Base-by-base conservation (phyloP, 2,888 invertebrate genomes). In the Spisula solida region DNA sequence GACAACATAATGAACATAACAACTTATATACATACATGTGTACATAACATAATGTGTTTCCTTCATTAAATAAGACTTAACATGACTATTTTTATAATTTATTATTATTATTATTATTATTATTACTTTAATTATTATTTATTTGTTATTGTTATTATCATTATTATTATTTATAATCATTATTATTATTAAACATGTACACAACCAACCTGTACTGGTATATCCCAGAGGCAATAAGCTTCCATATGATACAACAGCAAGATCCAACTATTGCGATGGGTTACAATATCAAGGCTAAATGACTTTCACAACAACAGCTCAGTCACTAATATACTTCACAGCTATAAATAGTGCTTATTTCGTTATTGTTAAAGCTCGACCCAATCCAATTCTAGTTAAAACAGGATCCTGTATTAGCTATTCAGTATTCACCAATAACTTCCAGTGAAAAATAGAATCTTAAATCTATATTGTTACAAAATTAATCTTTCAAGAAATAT, bases 221-320 rank as follows among this genome's bases (percentile, higher is more conserved):
- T n/a, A 31, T 75, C 34, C 18, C 16, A 31, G 34, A 16, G 16
- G 16, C 31, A 34, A 31, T 14, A 34, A 75, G 16, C 18, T 75
- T 75, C 75, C 75, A 75, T 75, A 75, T 34, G 75, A 75, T 75
- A 75, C 29, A 4, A 75, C 20, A 66, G n/a, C 60, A 66, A 20
- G 6, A 25, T 66, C 60, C 25, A 66, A n/a, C 20, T 66, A 66
- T 66, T 16, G 20, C 60, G 60, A 66, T 25, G 25, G 2, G 25
- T 66, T 41, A 41, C 41, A 8, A 25, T 10, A 25, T 25, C 25
- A 25, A 66, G 25, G n/a, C 10, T 66, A 10, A 66, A 75, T 75
- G 18, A 31, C 31, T 75, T 75, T 75, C 75, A 75, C 75, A 75
- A 75, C 75, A 31, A 18, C 18, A 41, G 41, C 41, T 2, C 16